Evolutionary conservation across 2,888 invertebrate species (phyloP).

Genomic region (Oligia latruncula): DNA sequence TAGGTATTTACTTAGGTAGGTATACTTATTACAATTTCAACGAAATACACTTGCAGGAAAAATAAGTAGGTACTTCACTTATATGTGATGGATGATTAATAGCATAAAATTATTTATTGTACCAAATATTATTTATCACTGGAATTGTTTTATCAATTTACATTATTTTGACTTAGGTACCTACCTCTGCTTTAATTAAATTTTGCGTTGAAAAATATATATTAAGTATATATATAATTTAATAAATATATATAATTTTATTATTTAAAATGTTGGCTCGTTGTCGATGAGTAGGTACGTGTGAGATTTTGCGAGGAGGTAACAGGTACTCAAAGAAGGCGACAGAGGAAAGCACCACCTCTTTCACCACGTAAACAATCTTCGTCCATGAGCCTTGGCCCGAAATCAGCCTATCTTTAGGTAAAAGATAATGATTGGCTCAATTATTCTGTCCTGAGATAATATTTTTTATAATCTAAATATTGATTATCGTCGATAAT

Average conservation of each 20-base stretch:
- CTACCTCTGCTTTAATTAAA: neutral
- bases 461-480: conserved; percentile 21
- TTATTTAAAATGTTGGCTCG: neutral
- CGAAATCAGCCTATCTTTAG: neutral
- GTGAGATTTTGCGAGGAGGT: neutral
- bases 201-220: neutral
- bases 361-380: conserved; percentile 1
- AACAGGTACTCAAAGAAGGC: neutral
- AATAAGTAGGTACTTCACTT: neutral
- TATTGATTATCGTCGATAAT: conserved; percentile 21
- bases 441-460: conserved; percentile 13
- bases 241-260: no score
- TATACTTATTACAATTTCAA: neutral
- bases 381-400: neutral
- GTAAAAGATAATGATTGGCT: conserved; percentile 2
- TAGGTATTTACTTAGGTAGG: neutral
- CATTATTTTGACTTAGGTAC: neutral
- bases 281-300: neutral
- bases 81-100: neutral
- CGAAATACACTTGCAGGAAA: neutral
- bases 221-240: no score
- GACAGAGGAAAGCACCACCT: neutral
- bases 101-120: neutral
- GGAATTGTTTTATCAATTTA: neutral
- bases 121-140: neutral